Base-by-base conservation (phyloP, 2,888 invertebrate species). In the Drosophila phalerata region DNA sequence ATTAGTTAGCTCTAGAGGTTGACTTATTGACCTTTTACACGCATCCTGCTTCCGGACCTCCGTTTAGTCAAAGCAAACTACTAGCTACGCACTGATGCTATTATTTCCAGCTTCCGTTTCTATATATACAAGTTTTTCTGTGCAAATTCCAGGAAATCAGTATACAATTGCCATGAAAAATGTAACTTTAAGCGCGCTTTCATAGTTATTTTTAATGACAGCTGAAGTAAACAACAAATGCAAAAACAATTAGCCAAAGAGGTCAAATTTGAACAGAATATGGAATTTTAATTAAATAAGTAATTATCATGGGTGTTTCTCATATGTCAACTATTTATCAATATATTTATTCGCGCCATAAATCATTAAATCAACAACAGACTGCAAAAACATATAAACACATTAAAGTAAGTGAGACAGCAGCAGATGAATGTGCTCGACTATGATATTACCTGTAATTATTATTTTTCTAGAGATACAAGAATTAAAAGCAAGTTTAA, bases 21-120 rank as follows among this genome's bases (percentile, higher is more conserved):
- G 81, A 77, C 77, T 83, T 88, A 85, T 73, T 88, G 70, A 71
- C 70, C 77, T 67, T 58, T 70, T 52, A 45, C 55, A 63, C 47
- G 63, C 47, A 22, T 40, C 25, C 30, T 9, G 25, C 34, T 67
- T 57, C 37, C 42, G 68, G 56, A 47, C 45, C 63, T 42, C 28
- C 68, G 56, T 47, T 66, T 34, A 17, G 42, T 40, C 32, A 19
- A n/a, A 8, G n/a, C 42, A 47, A 49, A 56, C 49, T 68, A 51
- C 34, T 19, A 38, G 42, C 40, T 40, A 15, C 28, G 65, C 57
- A 42, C 38, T 51, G 19, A 1, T 19, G 13, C 30, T 43, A n/a
- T 32, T n/a, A 55, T n/a, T 34, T 49, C 1, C 28, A 28, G 4
- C 28, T 17, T 17, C 11, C 4, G 10, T 47, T 5, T n/a, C 0